Percentiles rank a stretch among this genome's conserved stretches.
These are phyloP conservation scores for Drosophila obscura DNA, from an alignment of 1,140 invertebrate genomes.

Conservation along the genomic window DNA sequence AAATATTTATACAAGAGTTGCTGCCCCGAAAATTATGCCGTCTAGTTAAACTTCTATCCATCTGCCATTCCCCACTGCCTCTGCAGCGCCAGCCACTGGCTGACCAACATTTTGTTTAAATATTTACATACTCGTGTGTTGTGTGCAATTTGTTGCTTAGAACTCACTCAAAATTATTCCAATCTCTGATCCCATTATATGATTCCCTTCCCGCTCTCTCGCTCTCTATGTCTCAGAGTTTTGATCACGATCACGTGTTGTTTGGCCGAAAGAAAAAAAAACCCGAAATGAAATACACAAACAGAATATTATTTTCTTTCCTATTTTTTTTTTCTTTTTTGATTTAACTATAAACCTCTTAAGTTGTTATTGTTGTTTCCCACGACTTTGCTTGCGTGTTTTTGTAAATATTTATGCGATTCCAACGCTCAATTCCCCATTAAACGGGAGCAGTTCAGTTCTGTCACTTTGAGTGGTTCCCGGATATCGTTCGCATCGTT, in stretches of 20 bases:
- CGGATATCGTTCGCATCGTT: constrained; percentile 46
- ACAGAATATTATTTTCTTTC: constrained; percentile 16
- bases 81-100: background rate
- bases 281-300: constrained; percentile 35
- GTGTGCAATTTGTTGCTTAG: constrained; percentile 57
- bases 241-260: constrained; percentile 59
- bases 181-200: constrained; percentile 17
- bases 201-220: background rate
- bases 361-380: constrained; percentile 64
- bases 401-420: constrained; percentile 70
- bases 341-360: constrained; percentile 35
- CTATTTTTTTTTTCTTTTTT: constrained; percentile 13
- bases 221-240: constrained; percentile 28
- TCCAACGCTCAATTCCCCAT: constrained; percentile 50
- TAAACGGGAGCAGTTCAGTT: constrained; percentile 35
- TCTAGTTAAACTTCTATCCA: constrained; percentile 57
- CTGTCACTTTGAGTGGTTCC: constrained; percentile 32
- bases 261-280: constrained; percentile 25
- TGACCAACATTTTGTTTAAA: constrained; percentile 61
- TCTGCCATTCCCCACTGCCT: background rate
- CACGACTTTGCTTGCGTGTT: constrained; percentile 55
- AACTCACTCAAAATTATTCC: constrained; percentile 30
- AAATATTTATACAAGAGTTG: constrained; percentile 75
- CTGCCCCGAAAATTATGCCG: constrained; percentile 58
- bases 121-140: constrained; percentile 60